Conservation (phyloP, 2,113 vertebrate genomes). For the Cochlearius cochlearius region DNA sequence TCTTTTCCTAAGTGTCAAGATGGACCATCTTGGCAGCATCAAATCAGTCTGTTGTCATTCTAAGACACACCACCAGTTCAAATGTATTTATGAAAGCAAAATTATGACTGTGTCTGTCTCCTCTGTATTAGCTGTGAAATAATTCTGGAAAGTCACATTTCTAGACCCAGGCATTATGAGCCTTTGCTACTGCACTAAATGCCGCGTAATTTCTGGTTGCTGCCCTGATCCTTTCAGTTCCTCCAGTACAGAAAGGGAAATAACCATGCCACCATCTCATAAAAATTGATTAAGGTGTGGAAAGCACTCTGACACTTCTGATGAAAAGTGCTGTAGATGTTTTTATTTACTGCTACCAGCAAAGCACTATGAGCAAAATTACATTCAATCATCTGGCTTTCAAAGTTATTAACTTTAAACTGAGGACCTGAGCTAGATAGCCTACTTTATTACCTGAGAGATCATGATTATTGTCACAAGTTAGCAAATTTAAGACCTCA, state of each 20-base stretch:
- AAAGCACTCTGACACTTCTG: conserved; percentile 22
- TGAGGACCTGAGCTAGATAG: background rate
- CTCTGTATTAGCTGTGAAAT: background rate
- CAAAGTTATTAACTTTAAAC: conserved; percentile 37
- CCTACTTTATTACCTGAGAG: conserved; percentile 21
- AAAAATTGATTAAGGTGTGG: conserved; percentile 11
- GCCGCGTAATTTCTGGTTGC: background rate
- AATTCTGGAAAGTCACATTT: background rate
- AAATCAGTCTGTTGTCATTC: background rate
- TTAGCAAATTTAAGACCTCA: conserved; percentile 35
- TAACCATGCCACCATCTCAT: background rate
- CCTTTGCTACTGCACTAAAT: background rate
- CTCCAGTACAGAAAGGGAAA: background rate
- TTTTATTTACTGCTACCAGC: conserved; percentile 34
- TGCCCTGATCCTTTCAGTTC: background rate
- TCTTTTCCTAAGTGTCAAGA: background rate
- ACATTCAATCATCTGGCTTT: conserved; percentile 32
- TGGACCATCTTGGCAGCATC: background rate
- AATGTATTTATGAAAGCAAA: background rate
- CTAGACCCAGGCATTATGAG: background rate
- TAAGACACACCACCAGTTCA: background rate
- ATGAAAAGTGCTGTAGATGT: conserved; percentile 14
- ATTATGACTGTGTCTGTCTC: background rate
- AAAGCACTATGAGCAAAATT: conserved; percentile 17
- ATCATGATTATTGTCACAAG: conserved; percentile 5